Evolutionary conservation across 2,888 invertebrate genomes (phyloP).

Genomic region (Luperina nickerlii): DNA sequence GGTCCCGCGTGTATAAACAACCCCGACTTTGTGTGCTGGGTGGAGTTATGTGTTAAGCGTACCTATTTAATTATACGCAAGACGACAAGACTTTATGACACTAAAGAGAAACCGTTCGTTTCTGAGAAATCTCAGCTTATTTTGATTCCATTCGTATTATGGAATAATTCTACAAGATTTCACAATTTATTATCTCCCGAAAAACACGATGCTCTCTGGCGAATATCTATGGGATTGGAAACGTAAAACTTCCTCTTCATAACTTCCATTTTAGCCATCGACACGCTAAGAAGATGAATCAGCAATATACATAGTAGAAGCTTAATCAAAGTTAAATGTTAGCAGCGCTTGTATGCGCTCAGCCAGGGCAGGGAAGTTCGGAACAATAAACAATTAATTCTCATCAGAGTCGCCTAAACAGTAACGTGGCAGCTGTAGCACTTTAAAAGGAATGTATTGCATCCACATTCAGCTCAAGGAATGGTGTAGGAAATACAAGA

Average conservation of each 20-base stretch:
- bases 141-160: slow-evolving; percentile 20
- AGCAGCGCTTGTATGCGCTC: slow-evolving; percentile 69
- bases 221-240: neutral
- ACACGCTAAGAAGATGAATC: slow-evolving; percentile 20
- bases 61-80: slow-evolving; percentile 36
- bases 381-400: slow-evolving; percentile 82
- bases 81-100: slow-evolving; percentile 14
- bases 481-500: slow-evolving; percentile 60
- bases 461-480: slow-evolving; percentile 63
- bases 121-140: slow-evolving; percentile 34
- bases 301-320: slow-evolving; percentile 14
- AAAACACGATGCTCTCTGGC: neutral
- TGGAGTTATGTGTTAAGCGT: slow-evolving; percentile 65
- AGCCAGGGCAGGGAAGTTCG: slow-evolving; percentile 68
- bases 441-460: slow-evolving; percentile 74
- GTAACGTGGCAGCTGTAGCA: slow-evolving; percentile 71
- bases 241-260: slow-evolving; percentile 12
- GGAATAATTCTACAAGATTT: slow-evolving; percentile 7
- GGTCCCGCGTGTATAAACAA: slow-evolving; percentile 76
- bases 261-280: neutral
- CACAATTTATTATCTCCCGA: slow-evolving; percentile 5
- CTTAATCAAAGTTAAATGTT: slow-evolving; percentile 56
- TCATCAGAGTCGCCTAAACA: slow-evolving; percentile 73
- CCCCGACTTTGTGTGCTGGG: slow-evolving; percentile 73
- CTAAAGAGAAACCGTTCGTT: slow-evolving; percentile 23